Evolutionary conservation across 2,113 vertebrate genomes (phyloP).

Genomic region (Lamprologus lemairii): DNA sequence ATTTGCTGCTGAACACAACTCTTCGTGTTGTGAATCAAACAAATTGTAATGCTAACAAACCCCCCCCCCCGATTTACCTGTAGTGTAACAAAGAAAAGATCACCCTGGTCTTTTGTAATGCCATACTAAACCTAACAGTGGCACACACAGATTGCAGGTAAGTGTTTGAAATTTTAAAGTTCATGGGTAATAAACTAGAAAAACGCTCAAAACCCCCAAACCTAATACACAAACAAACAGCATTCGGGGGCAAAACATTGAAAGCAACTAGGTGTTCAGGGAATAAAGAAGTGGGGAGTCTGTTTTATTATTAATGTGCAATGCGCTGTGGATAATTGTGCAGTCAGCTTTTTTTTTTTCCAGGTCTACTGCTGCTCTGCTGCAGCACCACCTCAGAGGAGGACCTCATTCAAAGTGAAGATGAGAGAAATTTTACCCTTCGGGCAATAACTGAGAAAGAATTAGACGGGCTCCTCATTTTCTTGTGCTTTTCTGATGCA

Average conservation of each 20-base stretch:
- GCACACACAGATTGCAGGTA: not conserved
- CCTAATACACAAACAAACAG: not conserved
- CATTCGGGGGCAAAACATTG: not conserved
- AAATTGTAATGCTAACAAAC: not conserved
- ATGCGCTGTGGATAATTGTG: slow-evolving; percentile 34
- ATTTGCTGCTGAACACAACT: not conserved
- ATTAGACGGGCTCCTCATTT: not conserved
- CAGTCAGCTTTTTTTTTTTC: slow-evolving; percentile 55
- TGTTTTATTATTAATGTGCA: slow-evolving; percentile 59
- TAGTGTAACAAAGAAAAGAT: not conserved
- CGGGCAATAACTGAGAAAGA: slow-evolving; percentile 13
- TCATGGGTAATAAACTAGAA: not conserved
- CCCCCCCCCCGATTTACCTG: not conserved
- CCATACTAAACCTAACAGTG: not conserved
- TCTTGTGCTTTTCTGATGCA: not conserved
- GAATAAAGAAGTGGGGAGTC: not conserved
- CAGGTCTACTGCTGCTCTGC: slow-evolving; percentile 18
- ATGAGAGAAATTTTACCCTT: slow-evolving; percentile 16
- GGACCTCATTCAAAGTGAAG: slow-evolving; percentile 25
- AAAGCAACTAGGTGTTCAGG: not conserved
- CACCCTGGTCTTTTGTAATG: not conserved
- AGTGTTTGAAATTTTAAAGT: not conserved
- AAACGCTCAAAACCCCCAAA: not conserved
- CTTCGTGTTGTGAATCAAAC: not conserved
- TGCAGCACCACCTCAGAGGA: slow-evolving; percentile 36